Percentiles rank a stretch among this genome's conserved stretches.
phyloP scores from a whole-genome alignment of 2,888 invertebrate species.

The Drosophila heteroneura region DNA sequence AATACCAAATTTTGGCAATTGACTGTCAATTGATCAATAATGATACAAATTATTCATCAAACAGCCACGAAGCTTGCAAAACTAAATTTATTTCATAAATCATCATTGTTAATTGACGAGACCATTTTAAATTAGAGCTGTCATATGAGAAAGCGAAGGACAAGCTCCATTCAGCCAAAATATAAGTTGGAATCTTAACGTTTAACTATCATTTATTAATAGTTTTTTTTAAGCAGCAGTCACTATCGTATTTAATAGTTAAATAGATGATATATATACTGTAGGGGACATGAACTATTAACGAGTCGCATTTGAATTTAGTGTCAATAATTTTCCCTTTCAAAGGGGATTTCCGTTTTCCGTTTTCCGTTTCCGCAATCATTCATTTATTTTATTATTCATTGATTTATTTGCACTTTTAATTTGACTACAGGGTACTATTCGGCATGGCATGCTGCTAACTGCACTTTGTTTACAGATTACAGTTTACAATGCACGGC shows the following conservation, averaged over 20 bases:
- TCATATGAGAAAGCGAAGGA: neutral
- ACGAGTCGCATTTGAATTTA: neutral
- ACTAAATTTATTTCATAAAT: neutral
- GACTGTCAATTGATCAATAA: neutral
- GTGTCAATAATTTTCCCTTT: neutral
- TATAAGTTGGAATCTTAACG: neutral
- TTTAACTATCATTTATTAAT: neutral
- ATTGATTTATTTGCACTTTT: neutral
- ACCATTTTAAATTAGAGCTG: neutral
- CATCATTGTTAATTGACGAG: neutral
- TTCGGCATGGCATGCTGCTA: neutral
- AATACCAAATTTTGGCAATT: neutral
- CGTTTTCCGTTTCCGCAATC: neutral
- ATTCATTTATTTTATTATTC: neutral
- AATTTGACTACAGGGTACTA: neutral
- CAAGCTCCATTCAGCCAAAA: neutral
- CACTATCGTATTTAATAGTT: too few relatives aligned
- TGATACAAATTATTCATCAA: neutral
- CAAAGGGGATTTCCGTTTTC: too few relatives aligned
- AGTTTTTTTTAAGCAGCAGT: neutral
- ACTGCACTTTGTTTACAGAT: neutral
- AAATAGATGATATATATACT: neutral
- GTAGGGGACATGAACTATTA: neutral
- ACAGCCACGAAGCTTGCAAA: neutral
- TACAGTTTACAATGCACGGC: constrained; percentile 9